phyloP scores from a whole-genome alignment of 2,113 vertebrate genomes.

The Calidris pugnax region DNA sequence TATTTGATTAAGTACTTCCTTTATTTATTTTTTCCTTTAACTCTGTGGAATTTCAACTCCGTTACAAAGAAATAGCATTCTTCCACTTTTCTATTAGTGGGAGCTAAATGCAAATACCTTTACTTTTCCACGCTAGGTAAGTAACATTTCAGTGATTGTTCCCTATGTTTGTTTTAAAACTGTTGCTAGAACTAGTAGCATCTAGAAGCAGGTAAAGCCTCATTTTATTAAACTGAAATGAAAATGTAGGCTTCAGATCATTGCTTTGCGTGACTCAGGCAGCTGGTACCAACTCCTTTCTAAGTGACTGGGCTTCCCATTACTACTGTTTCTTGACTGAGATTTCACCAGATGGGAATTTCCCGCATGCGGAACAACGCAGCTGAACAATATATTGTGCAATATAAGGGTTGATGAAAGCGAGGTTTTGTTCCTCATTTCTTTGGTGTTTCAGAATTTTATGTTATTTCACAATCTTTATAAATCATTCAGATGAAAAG shows the following conservation, averaged over 20 bases:
- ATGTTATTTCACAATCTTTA: neutral
- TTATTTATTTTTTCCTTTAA: neutral
- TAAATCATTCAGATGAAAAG: neutral
- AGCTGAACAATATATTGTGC: neutral
- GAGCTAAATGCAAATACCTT: neutral
- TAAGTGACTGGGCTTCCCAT: neutral
- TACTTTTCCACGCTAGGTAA: neutral
- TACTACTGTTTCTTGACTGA: neutral
- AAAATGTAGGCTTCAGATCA: neutral
- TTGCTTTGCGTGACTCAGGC: neutral
- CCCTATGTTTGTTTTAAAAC: neutral
- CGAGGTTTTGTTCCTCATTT: neutral
- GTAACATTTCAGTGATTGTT: neutral
- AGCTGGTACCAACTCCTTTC: neutral
- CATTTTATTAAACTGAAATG: neutral
- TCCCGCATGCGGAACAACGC: rapidly evolving
- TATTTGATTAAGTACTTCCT: neutral
- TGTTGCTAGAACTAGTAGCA: neutral
- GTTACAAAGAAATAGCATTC: neutral
- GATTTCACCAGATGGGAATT: neutral
- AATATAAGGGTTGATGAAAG: neutral
- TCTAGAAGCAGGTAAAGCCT: neutral
- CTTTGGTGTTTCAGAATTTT: neutral
- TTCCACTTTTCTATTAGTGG: neutral
- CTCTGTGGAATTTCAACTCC: neutral